Evolutionary conservation across 2,113 vertebrate species (phyloP).

Genomic region (Mus spicilegus): DNA sequence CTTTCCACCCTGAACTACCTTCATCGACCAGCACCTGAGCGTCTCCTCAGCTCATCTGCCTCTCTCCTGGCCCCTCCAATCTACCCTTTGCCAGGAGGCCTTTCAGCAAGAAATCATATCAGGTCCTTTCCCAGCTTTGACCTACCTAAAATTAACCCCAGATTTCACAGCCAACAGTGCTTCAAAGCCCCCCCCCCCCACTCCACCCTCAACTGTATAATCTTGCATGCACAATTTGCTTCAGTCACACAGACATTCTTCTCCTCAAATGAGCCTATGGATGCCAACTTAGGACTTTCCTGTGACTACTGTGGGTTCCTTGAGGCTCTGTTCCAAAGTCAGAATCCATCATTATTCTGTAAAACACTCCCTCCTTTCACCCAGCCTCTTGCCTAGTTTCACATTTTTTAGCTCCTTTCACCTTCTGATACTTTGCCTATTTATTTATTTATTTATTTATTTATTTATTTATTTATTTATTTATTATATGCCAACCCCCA

Average conservation of each 20-base stretch:
- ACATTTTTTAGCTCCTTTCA: not conserved
- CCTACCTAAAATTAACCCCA: not conserved
- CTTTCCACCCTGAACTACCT: too few relatives aligned
- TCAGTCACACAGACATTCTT: not conserved
- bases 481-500: not conserved
- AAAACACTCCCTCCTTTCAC: not conserved
- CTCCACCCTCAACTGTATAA: not conserved
- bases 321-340: not conserved
- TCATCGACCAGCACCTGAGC: not conserved
- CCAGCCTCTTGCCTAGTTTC: not conserved
- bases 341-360: not conserved
- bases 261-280: not conserved
- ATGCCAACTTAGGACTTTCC: not conserved
- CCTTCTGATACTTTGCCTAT: not conserved
- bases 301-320: not conserved
- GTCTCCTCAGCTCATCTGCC: not conserved
- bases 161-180: accelerated
- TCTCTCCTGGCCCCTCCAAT: not conserved
- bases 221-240: not conserved
- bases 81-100: not conserved
- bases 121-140: not conserved
- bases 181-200: accelerated
- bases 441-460: not conserved
- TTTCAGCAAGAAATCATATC: not conserved
- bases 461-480: too few relatives aligned